A percentile compares a stretch with the other conserved stretches of the same genome.
Conservation (phyloP, 2,113 vertebrate species). For the Caloenas nicobarica region DNA sequence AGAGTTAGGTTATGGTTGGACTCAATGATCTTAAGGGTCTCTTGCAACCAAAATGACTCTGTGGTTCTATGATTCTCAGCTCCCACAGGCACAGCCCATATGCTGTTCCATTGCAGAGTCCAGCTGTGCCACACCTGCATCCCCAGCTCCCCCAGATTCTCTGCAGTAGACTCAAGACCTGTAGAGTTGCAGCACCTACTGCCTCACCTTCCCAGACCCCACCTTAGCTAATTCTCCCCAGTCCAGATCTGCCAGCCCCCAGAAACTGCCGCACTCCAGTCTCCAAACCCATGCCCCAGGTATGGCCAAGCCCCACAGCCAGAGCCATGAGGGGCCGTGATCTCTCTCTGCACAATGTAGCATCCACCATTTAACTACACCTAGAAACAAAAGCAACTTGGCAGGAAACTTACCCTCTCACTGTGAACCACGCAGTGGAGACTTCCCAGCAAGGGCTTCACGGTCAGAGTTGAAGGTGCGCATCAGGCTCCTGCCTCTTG, state of each 20-base stretch:
- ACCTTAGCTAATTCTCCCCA: neutral
- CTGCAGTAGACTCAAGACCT: neutral
- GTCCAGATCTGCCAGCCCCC: neutral
- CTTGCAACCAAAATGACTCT: too few relatives aligned
- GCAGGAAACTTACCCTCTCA: neutral
- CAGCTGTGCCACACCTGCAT: neutral
- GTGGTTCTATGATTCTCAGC: neutral
- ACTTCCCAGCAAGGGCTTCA: neutral
- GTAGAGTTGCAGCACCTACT: neutral
- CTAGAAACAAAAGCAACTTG: neutral
- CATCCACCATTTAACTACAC: neutral
- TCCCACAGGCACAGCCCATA: neutral
- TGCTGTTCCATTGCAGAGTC: neutral
- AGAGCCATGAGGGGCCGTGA: neutral
- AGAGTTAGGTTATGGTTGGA: too few relatives aligned
- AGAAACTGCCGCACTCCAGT: neutral
- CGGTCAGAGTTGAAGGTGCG: neutral
- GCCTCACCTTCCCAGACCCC: neutral
- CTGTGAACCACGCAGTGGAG: neutral
- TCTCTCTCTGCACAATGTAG: neutral
- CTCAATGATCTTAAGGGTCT: too few relatives aligned
- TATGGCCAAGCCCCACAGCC: neutral
- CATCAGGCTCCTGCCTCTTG: neutral
- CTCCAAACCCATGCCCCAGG: neutral
- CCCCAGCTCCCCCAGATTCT: neutral